phyloP scores from a whole-genome alignment of 1,140 invertebrate species.

The Palaemon carinicauda region DNA sequence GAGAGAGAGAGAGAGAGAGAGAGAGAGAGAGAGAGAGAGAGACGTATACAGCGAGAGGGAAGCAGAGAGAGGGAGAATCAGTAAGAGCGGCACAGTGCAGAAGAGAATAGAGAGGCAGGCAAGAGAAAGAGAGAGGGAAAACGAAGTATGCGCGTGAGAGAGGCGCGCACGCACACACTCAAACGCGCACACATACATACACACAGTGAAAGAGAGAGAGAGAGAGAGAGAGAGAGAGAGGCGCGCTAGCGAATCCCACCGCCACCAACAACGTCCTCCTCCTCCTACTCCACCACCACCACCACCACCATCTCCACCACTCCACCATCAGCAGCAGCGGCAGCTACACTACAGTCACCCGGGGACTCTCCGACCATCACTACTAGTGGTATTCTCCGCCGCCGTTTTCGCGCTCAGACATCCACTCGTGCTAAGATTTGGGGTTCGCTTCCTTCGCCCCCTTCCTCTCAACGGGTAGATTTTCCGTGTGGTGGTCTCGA shows the following conservation, averaged over 20 bases:
- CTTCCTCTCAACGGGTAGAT: not conserved
- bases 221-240: too few relatives aligned
- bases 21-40: not conserved
- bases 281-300: not conserved
- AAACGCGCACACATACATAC: too few relatives aligned
- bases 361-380: conserved; percentile 18
- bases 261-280: too few relatives aligned
- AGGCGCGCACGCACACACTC: not conserved
- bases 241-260: too few relatives aligned
- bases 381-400: not conserved
- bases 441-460: too few relatives aligned
- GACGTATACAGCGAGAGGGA: not conserved
- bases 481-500: conserved; percentile 38
- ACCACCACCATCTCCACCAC: conserved; percentile 30
- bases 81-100: conserved; percentile 1
- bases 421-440: not conserved
- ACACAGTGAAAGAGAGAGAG: too few relatives aligned
- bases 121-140: conserved; percentile 29
- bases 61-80: too few relatives aligned
- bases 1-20: conserved; percentile 19
- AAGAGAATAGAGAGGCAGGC: conserved; percentile 11
- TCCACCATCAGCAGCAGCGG: not conserved
- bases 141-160: conserved; percentile 29
- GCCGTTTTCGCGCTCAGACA: not conserved
- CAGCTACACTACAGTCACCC: conserved; percentile 38